These are phyloP conservation scores for Diadophis punctatus DNA, from an alignment of 2,113 vertebrate genomes.

Conservation along the genomic window DNA sequence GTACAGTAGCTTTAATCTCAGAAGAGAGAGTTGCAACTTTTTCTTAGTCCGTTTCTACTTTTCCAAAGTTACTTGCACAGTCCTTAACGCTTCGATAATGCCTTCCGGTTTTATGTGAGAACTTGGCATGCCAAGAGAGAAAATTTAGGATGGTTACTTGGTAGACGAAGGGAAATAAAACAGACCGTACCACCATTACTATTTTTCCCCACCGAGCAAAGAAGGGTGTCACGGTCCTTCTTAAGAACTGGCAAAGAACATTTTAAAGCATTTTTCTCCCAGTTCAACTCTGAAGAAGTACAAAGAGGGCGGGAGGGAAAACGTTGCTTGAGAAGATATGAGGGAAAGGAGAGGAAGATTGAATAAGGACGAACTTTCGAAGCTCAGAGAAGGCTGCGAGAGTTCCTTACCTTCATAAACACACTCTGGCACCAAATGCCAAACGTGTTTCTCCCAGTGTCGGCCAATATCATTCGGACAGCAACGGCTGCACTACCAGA, in stretches of 20 bases:
- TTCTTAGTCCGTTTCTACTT: neutral
- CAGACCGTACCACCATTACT: constrained; percentile 9
- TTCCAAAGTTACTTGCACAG: neutral
- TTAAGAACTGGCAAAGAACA: constrained; percentile 25
- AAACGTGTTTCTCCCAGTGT: constrained; percentile 45
- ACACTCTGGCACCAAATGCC: constrained; percentile 39
- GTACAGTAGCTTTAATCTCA: constrained; percentile 11
- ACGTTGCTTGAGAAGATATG: neutral
- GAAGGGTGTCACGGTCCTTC: constrained; percentile 26
- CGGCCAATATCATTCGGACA: constrained; percentile 54
- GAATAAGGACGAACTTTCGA: constrained; percentile 41
- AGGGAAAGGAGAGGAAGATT: constrained; percentile 28
- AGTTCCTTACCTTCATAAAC: constrained; percentile 50
- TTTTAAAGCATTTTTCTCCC: constrained; percentile 36
- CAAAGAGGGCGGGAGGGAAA: constrained; percentile 24
- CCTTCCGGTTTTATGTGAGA: neutral
- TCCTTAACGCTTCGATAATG: constrained; percentile 27
- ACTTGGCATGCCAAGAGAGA: constrained; percentile 37
- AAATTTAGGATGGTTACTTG: constrained; percentile 29
- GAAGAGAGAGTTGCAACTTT: constrained; percentile 29
- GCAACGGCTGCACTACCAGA: constrained; percentile 48
- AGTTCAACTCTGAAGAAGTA: constrained; percentile 40
- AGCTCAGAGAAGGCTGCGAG: constrained; percentile 44
- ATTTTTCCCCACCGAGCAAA: constrained; percentile 29
- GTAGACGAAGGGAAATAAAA: constrained; percentile 10